Evolutionary conservation across 1,140 invertebrate species (phyloP), one percentile per base, ranked within the genome.

Genomic region (Orius insidiosus): DNA sequence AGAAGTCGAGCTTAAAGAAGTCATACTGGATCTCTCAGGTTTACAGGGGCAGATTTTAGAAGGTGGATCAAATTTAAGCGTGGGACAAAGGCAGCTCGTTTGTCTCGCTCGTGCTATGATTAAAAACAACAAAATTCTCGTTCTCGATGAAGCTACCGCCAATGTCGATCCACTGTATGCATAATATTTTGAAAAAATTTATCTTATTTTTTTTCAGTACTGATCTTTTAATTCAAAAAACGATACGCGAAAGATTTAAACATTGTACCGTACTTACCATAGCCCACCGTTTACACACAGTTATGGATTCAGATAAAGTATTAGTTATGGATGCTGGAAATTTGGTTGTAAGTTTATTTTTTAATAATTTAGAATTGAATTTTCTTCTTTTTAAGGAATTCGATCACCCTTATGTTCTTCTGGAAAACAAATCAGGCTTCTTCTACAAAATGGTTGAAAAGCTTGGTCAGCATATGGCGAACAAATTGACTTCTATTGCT

Each of bases 1-100:
- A 54, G 63, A 71, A 52, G 57, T 58, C 2, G 56, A 58, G 46
- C 43, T 58, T 8, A 58, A 56, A 46, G 49, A 52, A 14, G 45
- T 47, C n/a, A 47, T 56, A 7, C 35, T 51, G 8, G 53, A 56
- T 16, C 19, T 41, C 56, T 50, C 47, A 8, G 54, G 54, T n/a
- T 45, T 58, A 4, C 50, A 55, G 13, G 36, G 53, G 0, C 59
- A 15, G 53, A 63, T 52, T 36, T 64, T 14, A 59, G 66, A 65
- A 49, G 55, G 77, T n/a, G 85, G 85, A 1, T 62, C 68, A 5
- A 88, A 88, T 57, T 79, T 88, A 48, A 86, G 81, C 53, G 77
- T 85, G 13, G 87, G 87, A 0, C 84, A 90, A 60, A 67, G 81
- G 41, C 87, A 93, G 53, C 60, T 93, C 0, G 65, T 93, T 24